Percentiles rank a stretch among this genome's conserved stretches.
Conservation (phyloP, 2,113 vertebrate species). For the Phrynosoma platyrhinos region DNA sequence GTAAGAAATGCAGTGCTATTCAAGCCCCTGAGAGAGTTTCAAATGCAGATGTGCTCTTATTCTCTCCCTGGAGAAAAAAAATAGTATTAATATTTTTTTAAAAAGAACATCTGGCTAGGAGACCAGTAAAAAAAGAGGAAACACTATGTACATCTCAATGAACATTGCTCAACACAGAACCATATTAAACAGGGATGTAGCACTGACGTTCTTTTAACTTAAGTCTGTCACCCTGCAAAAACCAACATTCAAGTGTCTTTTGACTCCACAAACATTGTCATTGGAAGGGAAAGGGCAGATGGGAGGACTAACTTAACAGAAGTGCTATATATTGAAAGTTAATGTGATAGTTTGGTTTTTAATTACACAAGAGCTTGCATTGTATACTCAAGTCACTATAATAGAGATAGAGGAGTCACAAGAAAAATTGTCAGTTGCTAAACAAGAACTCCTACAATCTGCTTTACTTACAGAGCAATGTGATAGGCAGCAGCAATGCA, state of each 20-base stretch:
- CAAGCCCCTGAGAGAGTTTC: slow-evolving; percentile 13
- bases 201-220: not conserved
- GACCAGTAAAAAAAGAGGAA: fast-evolving
- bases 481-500: not conserved
- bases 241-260: not conserved
- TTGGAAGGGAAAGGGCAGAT: not conserved
- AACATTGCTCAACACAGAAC: not conserved
- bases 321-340: not conserved
- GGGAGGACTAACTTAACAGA: not conserved
- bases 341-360: slow-evolving; percentile 4
- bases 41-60: slow-evolving; percentile 11
- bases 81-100: not conserved
- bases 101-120: not conserved
- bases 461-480: not conserved
- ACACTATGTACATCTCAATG: slow-evolving; percentile 24
- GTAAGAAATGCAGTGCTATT: slow-evolving; percentile 53
- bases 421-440: not conserved
- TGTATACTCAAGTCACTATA: not conserved
- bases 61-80: not conserved
- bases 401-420: not conserved
- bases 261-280: not conserved
- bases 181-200: not conserved
- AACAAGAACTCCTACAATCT: not conserved
- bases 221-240: not conserved
- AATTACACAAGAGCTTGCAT: not conserved